These are phyloP conservation scores for Hystrix cristata DNA, from an alignment of 2,113 vertebrate genomes.

Conservation along the genomic window DNA sequence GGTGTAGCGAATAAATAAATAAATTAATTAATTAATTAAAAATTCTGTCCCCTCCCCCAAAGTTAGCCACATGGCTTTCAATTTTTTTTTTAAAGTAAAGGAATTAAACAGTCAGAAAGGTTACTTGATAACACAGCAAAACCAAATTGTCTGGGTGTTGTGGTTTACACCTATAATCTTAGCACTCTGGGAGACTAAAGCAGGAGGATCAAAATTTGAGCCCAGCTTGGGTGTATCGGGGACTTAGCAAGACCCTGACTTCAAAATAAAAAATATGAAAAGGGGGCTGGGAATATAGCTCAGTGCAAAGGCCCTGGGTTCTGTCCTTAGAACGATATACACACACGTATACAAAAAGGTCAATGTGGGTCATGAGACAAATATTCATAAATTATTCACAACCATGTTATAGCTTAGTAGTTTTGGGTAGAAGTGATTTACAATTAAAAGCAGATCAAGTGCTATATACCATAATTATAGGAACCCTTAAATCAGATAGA, in stretches of 20 bases:
- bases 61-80: background rate
- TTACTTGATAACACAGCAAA: background rate
- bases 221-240: background rate
- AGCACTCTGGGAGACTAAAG: background rate
- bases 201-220: background rate
- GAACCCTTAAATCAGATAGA: constrained; percentile 61
- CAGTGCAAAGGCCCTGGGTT: background rate
- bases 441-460: constrained; percentile 56
- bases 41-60: background rate
- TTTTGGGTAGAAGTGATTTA: background rate
- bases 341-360: background rate
- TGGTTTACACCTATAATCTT: background rate
- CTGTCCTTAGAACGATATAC: background rate
- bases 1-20: background rate
- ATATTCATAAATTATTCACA: background rate
- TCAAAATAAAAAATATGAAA: background rate
- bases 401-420: background rate
- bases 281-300: background rate
- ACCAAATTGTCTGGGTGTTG: no score
- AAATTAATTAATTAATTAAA: background rate
- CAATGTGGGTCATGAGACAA: constrained; percentile 48
- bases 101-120: background rate
- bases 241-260: background rate
- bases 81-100: background rate
- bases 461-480: constrained; percentile 3